Evolutionary conservation across 2,888 invertebrate genomes (phyloP).

Genomic region (Tetragonisca angustula): DNA sequence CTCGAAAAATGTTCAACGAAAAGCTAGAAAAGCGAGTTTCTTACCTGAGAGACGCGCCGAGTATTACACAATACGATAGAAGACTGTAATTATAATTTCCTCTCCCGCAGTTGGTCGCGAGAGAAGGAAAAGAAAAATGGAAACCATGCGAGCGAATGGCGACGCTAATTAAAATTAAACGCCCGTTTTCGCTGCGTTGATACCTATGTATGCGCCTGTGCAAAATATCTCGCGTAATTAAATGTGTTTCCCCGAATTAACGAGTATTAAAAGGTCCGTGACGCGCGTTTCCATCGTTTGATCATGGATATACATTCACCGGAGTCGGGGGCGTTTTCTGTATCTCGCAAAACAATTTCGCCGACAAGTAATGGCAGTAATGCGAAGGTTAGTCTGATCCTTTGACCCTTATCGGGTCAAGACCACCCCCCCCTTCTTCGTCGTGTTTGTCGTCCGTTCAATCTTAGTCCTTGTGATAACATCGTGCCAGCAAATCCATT

Average conservation of each 20-base stretch:
- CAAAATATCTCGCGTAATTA: conserved; percentile 26
- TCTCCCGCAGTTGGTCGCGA: neutral
- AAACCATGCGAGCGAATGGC: neutral
- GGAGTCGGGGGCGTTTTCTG: neutral
- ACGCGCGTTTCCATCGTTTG: conserved; percentile 25
- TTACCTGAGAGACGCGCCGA: neutral
- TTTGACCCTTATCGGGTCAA: conserved; percentile 56
- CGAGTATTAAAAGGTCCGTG: conserved; percentile 16
- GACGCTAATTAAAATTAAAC: conserved; percentile 34
- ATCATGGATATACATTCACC: conserved; percentile 35
- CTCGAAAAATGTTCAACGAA: neutral
- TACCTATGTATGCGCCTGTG: neutral
- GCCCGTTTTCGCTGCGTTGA: neutral
- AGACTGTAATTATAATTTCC: neutral
- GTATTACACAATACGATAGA: neutral
- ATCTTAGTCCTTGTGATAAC: conserved; percentile 55
- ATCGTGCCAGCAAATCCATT: conserved; percentile 54
- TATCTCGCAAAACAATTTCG: conserved; percentile 44
- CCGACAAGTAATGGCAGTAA: neutral
- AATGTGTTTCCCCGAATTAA: conserved; percentile 20
- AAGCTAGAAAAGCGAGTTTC: neutral
- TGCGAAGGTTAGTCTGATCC: conserved; percentile 17
- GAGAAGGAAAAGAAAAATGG: neutral
- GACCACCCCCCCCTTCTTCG: conserved; percentile 1
- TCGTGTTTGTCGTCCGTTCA: conserved; percentile 43